Percentiles rank a stretch among this genome's conserved stretches.
Conservation (phyloP, 2,888 invertebrate genomes). For the Pollenia labialis region DNA sequence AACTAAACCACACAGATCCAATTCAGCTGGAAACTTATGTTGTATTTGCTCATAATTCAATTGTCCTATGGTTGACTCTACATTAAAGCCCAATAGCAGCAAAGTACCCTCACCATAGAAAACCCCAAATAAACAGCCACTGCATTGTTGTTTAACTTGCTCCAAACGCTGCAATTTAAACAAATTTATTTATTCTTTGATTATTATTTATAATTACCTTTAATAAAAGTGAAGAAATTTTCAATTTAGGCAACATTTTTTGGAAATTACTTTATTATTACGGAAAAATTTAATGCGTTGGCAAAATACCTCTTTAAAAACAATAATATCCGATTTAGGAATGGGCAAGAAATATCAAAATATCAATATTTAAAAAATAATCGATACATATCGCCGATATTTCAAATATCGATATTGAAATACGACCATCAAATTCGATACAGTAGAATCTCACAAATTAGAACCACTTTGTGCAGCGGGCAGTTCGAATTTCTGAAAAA, state of each 20-base stretch:
- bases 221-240: constrained; percentile 89
- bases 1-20: constrained; percentile 91
- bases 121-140: constrained; percentile 90
- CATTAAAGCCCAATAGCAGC: constrained; percentile 88
- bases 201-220: constrained; percentile 85
- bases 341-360: too few species aligned
- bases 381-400: too few species aligned
- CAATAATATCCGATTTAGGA: not conserved
- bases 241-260: constrained; percentile 89
- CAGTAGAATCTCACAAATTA: too few species aligned
- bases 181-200: not conserved
- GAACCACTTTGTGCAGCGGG: too few species aligned
- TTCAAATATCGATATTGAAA: too few species aligned
- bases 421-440: too few species aligned
- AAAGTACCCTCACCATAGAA: constrained; percentile 90
- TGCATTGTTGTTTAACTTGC: constrained; percentile 86
- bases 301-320: constrained; percentile 56
- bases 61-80: constrained; percentile 86
- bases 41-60: constrained; percentile 85
- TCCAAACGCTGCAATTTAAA: constrained; percentile 86
- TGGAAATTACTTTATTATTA: not conserved
- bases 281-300: constrained; percentile 64
- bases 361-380: too few species aligned
- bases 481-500: too few species aligned
- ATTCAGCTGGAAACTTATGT: constrained; percentile 89